Evolutionary conservation across 2,888 invertebrate genomes (phyloP).

Genomic region (Tribolium freemani): DNA sequence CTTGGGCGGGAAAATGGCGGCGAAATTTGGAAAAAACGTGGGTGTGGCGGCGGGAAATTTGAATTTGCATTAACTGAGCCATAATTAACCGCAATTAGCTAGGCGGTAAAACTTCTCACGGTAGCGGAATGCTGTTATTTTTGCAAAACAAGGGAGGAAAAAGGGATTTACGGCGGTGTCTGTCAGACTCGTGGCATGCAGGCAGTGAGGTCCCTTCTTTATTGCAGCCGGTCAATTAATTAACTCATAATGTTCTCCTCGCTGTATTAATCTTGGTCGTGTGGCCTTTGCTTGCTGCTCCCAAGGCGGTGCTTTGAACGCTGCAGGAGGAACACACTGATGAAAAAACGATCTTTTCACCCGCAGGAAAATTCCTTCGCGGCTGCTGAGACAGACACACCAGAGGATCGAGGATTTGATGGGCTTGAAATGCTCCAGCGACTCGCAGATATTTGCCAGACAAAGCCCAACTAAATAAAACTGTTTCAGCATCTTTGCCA

Average conservation of each 20-base stretch:
- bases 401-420: too few relatives aligned
- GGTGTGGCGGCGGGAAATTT: neutral
- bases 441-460: too few relatives aligned
- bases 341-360: too few relatives aligned
- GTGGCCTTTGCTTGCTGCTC: slow-evolving; percentile 46
- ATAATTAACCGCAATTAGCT: too few relatives aligned
- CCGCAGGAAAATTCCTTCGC: too few relatives aligned
- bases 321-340: neutral
- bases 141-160: too few relatives aligned
- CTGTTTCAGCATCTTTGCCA: too few relatives aligned
- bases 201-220: slow-evolving; percentile 42
- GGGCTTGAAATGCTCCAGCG: too few relatives aligned
- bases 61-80: too few relatives aligned
- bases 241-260: slow-evolving; percentile 55
- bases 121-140: neutral
- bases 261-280: slow-evolving; percentile 54
- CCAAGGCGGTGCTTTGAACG: slow-evolving; percentile 31
- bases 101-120: neutral
- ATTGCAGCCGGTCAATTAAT: slow-evolving; percentile 52
- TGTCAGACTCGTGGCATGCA: slow-evolving; percentile 21
- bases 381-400: too few relatives aligned
- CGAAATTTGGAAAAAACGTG: slow-evolving; percentile 5
- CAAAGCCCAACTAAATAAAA: too few relatives aligned
- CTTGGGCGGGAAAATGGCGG: slow-evolving; percentile 56
- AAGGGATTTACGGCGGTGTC: neutral